These are phyloP conservation scores for Villa cingulata DNA, from an alignment of 2,888 invertebrate species.

Conservation along the genomic window DNA sequence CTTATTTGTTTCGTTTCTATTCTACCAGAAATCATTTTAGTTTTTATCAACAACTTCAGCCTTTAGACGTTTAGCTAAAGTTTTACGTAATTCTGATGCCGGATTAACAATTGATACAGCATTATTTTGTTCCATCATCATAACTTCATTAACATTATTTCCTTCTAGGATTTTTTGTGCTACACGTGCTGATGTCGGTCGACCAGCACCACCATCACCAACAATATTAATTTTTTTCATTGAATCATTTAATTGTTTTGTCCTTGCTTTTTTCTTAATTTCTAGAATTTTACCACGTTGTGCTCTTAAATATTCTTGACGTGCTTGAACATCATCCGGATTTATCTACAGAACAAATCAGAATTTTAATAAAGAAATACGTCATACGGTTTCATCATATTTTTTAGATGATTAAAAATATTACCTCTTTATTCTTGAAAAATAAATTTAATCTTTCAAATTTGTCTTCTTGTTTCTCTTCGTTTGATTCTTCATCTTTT, in stretches of 20 bases:
- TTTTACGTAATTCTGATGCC: conserved; percentile 65
- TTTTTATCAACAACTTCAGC: conserved; percentile 79
- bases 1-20: too few relatives aligned
- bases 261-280: conserved; percentile 76
- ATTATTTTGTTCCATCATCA: conserved; percentile 15
- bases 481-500: conserved; percentile 20
- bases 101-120: conserved; percentile 37
- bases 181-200: conserved; percentile 63
- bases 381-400: too few relatives aligned
- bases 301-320: conserved; percentile 74
- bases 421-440: conserved; percentile 24
- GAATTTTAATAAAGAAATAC: not conserved
- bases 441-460: conserved; percentile 30
- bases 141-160: conserved; percentile 21
- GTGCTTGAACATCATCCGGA: conserved; percentile 52
- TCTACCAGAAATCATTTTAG: too few relatives aligned
- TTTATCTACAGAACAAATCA: conserved; percentile 31
- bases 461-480: conserved; percentile 11
- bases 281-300: conserved; percentile 85
- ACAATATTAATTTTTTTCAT: conserved; percentile 35
- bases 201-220: conserved; percentile 22
- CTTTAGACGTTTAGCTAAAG: conserved; percentile 71
- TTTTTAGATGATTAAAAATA: not conserved
- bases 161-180: conserved; percentile 54
- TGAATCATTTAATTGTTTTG: conserved; percentile 56